Evolutionary conservation across 1,140 invertebrate species (phyloP), one percentile per base, ranked within the genome.

Genomic region (Thaumetopoea pityocampa): DNA sequence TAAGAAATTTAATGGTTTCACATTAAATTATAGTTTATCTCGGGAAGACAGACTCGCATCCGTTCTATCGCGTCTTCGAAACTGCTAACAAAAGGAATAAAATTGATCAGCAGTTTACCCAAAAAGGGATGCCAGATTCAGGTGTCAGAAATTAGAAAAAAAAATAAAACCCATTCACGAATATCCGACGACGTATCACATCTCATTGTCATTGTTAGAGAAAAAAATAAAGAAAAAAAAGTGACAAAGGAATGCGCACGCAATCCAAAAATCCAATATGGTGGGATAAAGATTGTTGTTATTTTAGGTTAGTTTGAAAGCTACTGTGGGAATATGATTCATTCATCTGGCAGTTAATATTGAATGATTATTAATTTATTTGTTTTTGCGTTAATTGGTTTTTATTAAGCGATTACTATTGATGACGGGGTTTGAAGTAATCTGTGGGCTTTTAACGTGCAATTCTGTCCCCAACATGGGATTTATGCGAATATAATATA

Each of bases 191-290:
- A 62, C 63, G 72, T 66, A 76, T 80, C 70, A 67, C 67, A 73
- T 71, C 59, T 54, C 60, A 46, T 53, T 53, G 51, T 57, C 23
- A 17, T 24, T 40, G 9, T 23, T 19, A 34, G n/a, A n/a, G n/a
- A 60, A 64, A 63, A 61, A 54, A 43, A 50, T 26, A 47, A 53
- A 47, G 66, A 57, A 53, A 64, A 63, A 68, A 69, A 60, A 61
- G 22, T 60, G 47, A 78, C 62, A 78, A 81, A 63, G 51, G 57
- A 52, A 28, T 52, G 64, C 47, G 64, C 49, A 68, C 62, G 76
- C 69, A 76, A 78, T 76, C 67, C 57, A 37, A 51, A 66, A 70
- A 73, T 73, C 65, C 67, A 71, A 76, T 73, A 77, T 67, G 58
- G 41, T 16, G 26, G 32, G 17, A 76, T 67, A 80, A 73, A 51